Evolutionary conservation across 2,113 vertebrate species (phyloP), one percentile per base, ranked within the genome.

Genomic region (Corapipo altera): DNA sequence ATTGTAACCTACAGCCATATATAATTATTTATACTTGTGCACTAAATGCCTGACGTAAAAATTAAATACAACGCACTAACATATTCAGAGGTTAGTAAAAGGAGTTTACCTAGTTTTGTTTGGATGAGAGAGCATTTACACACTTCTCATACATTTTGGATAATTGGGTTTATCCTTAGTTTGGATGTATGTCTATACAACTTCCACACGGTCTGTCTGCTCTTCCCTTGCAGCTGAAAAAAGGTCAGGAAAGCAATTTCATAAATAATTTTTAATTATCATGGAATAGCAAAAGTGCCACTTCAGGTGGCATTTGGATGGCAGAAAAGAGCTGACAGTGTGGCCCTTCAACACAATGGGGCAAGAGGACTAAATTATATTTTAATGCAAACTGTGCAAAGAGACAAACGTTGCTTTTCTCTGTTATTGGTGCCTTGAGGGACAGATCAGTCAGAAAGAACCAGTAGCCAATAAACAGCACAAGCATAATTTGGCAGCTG

Each of bases 401-500:
- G 41, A 74, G 20, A 5, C 22, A 51, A 28, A 49, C 8, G 15
- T 9, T 88, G 17, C 67, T 72, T 55, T 10, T 39, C 48, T 67
- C 82, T 49, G 23, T 61, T 62, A 41, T 24, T 37, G 22, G 5
- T 3, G 5, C 19, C 58, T 37, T 27, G 12, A 9, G 8, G 39
- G 17, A 85, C 46, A 59, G 3, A 77, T 5, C 51, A 74, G 37
- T 7, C 70, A 55, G 43, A 0, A 1, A 67, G 48, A 71, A 58
- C 2, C 28, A 32, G 73, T 1, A 55, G 55, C 27, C 41, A 64
- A 86, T 54, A 52, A 48, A 14, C 3, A 89, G 44, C 21, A 74
- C 41, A 54, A 5, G 9, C 0, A 2, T 12, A 27, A 37, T 14
- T 61, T 3, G 2, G 30, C 27, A 70, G 5, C 17, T 12, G 23